A percentile compares a stretch with the other conserved stretches of the same genome.
Conservation (phyloP, 2,797 vertebrate genomes). For the Ataeniobius toweri region DNA sequence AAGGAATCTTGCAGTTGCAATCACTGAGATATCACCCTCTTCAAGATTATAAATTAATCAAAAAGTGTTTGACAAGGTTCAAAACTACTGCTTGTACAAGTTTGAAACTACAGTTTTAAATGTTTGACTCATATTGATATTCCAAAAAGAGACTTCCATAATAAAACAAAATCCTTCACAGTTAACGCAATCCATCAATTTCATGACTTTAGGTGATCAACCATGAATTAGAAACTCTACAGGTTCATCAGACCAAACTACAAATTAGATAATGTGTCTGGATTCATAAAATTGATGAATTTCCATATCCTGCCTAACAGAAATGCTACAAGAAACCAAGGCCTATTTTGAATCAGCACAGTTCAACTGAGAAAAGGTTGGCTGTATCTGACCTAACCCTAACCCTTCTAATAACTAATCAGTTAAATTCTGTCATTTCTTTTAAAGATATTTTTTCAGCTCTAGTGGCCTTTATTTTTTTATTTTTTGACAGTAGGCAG, state of each 20-base stretch:
- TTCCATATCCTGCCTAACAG: not conserved
- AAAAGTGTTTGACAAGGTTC: not conserved
- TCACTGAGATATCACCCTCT: not conserved
- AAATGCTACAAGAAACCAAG: not conserved
- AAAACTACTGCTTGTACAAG: not conserved
- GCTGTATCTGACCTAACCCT: not conserved
- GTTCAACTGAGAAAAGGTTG: not conserved
- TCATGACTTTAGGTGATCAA: not conserved
- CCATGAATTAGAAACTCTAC: not conserved
- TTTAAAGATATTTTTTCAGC: too few species aligned
- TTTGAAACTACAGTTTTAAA: not conserved
- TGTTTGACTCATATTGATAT: not conserved
- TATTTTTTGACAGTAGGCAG: too few species aligned
- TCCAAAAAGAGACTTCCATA: not conserved
- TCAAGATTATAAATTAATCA: not conserved
- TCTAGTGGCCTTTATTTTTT: too few species aligned
- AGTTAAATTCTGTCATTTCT: not conserved
- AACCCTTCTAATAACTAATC: not conserved
- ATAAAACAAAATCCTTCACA: not conserved
- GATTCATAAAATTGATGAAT: not conserved
- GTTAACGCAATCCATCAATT: not conserved
- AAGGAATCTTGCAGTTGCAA: slow-evolving; percentile 10
- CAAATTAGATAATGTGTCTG: not conserved
- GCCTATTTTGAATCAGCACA: not conserved
- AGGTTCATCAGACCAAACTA: not conserved